A percentile compares a stretch with the other conserved stretches of the same genome.
Evolutionary conservation across 2,888 invertebrate genomes (phyloP).

Genomic region (Thecocarcelia acutangulata): DNA sequence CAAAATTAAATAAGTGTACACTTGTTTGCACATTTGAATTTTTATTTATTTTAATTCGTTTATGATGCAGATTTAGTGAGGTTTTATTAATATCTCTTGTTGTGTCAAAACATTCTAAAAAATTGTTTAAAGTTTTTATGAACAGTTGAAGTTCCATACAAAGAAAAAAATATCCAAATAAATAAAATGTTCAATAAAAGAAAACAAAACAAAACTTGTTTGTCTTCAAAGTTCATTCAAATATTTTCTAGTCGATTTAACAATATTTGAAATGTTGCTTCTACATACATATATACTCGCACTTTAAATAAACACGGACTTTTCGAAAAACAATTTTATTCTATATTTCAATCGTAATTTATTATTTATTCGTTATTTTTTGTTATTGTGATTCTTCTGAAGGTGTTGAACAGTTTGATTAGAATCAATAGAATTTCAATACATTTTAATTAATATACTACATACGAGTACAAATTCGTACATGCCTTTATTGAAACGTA

Average conservation of each 20-base stretch:
- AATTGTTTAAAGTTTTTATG: no score
- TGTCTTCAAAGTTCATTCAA: conserved; percentile 12
- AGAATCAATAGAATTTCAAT: conserved; percentile 14
- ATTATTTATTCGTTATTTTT: conserved; percentile 46
- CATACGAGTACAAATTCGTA: neutral
- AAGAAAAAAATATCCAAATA: neutral
- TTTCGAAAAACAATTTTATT: conserved; percentile 1
- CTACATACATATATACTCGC: no score
- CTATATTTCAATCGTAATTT: conserved; percentile 19
- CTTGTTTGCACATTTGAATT: neutral
- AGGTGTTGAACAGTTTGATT: conserved; percentile 45
- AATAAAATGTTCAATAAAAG: neutral
- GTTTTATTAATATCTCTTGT: conserved; percentile 1
- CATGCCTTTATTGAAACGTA: no score
- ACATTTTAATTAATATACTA: no score
- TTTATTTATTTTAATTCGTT: no score
- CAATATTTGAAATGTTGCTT: neutral
- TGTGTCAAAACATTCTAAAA: no score
- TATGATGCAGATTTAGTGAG: no score
- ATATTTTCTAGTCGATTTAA: conserved; percentile 23
- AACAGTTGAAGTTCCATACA: neutral
- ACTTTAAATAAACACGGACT: conserved; percentile 6
- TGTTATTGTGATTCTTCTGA: conserved; percentile 33
- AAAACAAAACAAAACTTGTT: neutral
- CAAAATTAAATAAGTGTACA: neutral